phyloP scores from a whole-genome alignment of 2,797 vertebrate genomes.

The Botia almorhae region DNA sequence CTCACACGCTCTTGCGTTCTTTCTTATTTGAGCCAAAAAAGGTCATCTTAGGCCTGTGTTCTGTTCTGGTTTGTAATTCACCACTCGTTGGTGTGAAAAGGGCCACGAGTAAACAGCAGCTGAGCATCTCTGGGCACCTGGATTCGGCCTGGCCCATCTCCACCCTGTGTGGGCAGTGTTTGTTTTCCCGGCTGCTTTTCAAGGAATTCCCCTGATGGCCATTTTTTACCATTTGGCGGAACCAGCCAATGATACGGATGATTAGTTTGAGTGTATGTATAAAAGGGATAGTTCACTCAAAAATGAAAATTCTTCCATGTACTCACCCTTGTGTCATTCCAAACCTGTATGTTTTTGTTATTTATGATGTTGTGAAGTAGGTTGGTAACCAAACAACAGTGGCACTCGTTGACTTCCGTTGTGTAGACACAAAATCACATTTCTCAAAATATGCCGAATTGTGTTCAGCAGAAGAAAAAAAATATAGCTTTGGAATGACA shows the following conservation, averaged over 20 bases:
- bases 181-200: conserved; percentile 47
- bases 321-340: too few species aligned
- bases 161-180: conserved; percentile 65
- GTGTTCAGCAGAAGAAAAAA: too few species aligned
- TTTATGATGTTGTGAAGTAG: too few species aligned
- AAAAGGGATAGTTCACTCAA: not conserved
- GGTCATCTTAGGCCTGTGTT: not conserved
- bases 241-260: conserved; percentile 17
- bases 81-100: conserved; percentile 65
- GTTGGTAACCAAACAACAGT: too few species aligned
- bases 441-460: too few species aligned
- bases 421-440: too few species aligned
- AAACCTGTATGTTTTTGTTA: too few species aligned
- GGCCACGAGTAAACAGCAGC: conserved; percentile 70
- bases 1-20: conserved; percentile 47
- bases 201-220: conserved; percentile 37
- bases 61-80: conserved; percentile 44
- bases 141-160: conserved; percentile 39
- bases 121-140: conserved; percentile 70
- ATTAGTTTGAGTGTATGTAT: conserved; percentile 23
- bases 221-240: conserved; percentile 17
- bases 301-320: not conserved
- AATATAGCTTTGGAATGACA: too few species aligned
- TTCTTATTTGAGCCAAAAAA: not conserved
- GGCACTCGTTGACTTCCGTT: too few species aligned